A percentile compares a stretch with the other conserved stretches of the same genome.
These are phyloP conservation scores for Archips xylosteana DNA, from an alignment of 2,888 invertebrate genomes.

Conservation along the genomic window DNA sequence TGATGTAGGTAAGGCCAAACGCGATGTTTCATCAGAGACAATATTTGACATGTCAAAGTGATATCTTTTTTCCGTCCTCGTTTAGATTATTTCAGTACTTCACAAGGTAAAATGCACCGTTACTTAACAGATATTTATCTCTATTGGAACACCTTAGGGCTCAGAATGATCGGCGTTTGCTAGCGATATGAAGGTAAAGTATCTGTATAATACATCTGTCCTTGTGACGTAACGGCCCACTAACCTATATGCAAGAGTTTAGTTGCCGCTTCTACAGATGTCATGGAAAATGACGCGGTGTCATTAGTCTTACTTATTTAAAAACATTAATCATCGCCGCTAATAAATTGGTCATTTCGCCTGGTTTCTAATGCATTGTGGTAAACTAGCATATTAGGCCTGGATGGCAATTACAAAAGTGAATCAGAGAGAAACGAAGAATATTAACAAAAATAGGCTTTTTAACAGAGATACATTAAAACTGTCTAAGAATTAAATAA, in stretches of 20 bases:
- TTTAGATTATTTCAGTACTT: constrained; percentile 20
- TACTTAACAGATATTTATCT: not conserved
- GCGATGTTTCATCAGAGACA: constrained; percentile 17
- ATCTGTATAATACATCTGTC: constrained; percentile 41
- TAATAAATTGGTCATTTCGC: not conserved
- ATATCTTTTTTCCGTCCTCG: constrained; percentile 19
- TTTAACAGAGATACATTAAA: too few species aligned
- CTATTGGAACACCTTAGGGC: constrained; percentile 20
- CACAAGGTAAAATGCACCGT: constrained; percentile 10
- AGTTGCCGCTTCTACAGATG: constrained; percentile 17
- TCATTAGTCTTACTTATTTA: constrained; percentile 10
- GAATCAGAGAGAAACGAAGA: too few species aligned
- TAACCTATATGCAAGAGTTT: constrained; percentile 47
- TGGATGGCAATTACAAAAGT: too few species aligned
- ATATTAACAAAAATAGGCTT: too few species aligned
- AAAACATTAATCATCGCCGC: not conserved
- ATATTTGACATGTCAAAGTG: constrained; percentile 27
- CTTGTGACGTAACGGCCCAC: constrained; percentile 44
- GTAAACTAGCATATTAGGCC: not conserved
- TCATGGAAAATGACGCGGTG: constrained; percentile 23
- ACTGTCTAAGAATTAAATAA: too few species aligned
- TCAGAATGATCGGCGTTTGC: constrained; percentile 19
- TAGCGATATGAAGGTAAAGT: constrained; percentile 35
- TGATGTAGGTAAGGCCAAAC: constrained; percentile 8
- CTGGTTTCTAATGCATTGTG: constrained; percentile 6